These are phyloP conservation scores for Phengaris arion DNA, from an alignment of 2,888 invertebrate species.

Conservation along the genomic window DNA sequence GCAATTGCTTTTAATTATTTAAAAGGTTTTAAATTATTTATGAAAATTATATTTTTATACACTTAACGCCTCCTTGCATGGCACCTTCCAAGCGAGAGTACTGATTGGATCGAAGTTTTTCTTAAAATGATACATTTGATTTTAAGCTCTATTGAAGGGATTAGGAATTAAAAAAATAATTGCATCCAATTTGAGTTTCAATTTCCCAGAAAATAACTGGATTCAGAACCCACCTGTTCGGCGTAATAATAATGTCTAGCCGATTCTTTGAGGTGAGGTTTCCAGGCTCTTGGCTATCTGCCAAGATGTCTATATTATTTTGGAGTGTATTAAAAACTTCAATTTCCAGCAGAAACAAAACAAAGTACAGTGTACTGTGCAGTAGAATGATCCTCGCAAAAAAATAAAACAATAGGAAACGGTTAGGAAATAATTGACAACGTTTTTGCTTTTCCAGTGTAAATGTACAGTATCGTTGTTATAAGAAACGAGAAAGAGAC, in stretches of 20 bases:
- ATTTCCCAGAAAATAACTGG: conserved; percentile 2
- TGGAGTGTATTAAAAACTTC: neutral
- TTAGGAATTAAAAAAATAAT: no score
- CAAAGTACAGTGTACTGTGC: neutral
- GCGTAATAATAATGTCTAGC: conserved; percentile 15
- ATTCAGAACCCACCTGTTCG: neutral
- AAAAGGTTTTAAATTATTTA: neutral
- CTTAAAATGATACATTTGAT: no score
- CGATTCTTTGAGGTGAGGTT: conserved; percentile 2
- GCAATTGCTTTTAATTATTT: neutral
- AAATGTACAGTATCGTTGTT: no score
- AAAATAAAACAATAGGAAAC: neutral
- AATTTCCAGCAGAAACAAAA: neutral
- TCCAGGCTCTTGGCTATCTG: neutral
- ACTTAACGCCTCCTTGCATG: no score
- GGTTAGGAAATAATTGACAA: no score
- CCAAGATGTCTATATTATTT: conserved; percentile 13
- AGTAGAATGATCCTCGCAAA: neutral
- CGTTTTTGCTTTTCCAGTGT: no score
- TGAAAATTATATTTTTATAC: no score
- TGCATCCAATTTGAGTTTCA: neutral
- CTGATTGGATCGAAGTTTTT: no score
- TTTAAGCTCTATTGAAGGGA: no score
- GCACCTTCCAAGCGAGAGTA: no score
- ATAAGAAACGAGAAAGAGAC: no score